phyloP scores from a whole-genome alignment of 2,888 invertebrate species.

The Brassicogethes aeneus region DNA sequence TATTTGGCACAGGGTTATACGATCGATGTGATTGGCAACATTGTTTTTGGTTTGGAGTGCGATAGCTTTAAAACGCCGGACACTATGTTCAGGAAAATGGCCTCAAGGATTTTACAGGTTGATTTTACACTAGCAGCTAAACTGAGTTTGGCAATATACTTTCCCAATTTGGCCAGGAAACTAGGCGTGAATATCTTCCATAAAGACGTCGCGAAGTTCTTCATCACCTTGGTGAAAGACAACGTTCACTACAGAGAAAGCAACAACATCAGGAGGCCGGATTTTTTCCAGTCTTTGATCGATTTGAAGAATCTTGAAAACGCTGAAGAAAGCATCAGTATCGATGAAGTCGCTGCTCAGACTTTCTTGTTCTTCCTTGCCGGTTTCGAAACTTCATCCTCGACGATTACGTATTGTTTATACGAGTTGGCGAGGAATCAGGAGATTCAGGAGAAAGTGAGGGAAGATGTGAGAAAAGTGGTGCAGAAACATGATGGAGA shows the following conservation, averaged over 20 bases:
- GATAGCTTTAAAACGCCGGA: slow-evolving; percentile 43
- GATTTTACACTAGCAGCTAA: slow-evolving; percentile 13
- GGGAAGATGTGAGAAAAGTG: slow-evolving; percentile 34
- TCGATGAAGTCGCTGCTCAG: slow-evolving; percentile 41
- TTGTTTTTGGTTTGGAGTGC: slow-evolving; percentile 51
- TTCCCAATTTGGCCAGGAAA: slow-evolving; percentile 14
- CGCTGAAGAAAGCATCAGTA: slow-evolving; percentile 12
- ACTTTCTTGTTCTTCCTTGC: slow-evolving; percentile 50
- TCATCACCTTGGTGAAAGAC: slow-evolving; percentile 23
- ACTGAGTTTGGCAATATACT: slow-evolving; percentile 13
- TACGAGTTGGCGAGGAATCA: slow-evolving; percentile 43
- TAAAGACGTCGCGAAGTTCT: slow-evolving; percentile 25
- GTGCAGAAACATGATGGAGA: slow-evolving; percentile 29
- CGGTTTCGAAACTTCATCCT: slow-evolving; percentile 54
- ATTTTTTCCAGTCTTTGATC: slow-evolving; percentile 24
- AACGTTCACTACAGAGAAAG: slow-evolving; percentile 25
- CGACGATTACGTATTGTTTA: slow-evolving; percentile 46
- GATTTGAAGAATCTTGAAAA: slow-evolving; percentile 18
- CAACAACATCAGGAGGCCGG: slow-evolving; percentile 19
- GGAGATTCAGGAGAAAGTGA: slow-evolving; percentile 39
- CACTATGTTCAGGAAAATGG: slow-evolving; percentile 33
- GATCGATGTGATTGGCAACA: slow-evolving; percentile 49
- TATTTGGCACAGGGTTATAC: slow-evolving; percentile 47
- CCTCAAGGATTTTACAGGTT: slow-evolving; percentile 25
- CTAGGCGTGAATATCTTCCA: slow-evolving; percentile 14